Evolutionary conservation across 2,113 vertebrate genomes (phyloP).

Genomic region (Lasiurus borealis): DNA sequence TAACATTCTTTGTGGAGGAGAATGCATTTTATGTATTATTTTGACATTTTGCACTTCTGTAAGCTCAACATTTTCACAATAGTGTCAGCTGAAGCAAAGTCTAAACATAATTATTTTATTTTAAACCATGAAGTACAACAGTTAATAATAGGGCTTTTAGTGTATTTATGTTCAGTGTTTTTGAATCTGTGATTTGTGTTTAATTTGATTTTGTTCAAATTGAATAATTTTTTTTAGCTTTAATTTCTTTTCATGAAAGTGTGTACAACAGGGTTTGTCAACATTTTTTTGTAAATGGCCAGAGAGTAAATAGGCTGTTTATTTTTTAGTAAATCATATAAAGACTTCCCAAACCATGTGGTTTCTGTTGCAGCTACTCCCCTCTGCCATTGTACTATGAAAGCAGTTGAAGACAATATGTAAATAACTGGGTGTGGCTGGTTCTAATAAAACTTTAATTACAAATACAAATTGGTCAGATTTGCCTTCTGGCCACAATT

Average conservation of each 20-base stretch:
- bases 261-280: not conserved
- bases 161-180: not conserved
- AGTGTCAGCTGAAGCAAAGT: not conserved
- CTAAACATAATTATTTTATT: not conserved
- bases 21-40: not conserved
- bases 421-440: not conserved
- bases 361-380: not conserved
- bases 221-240: conserved; percentile 1
- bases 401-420: not conserved
- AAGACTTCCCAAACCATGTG: not conserved
- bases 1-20: not conserved
- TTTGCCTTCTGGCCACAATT: not conserved
- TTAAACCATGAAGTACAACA: not conserved
- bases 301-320: not conserved
- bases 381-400: not conserved
- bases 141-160: not conserved
- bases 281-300: not conserved
- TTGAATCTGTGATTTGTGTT: not conserved
- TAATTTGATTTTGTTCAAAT: conserved; percentile 36
- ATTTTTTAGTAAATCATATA: not conserved
- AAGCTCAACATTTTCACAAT: not conserved
- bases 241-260: not conserved
- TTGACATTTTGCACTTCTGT: not conserved
- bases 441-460: not conserved
- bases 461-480: not conserved